A percentile compares a stretch with the other conserved stretches of the same genome.
Conservation (phyloP, 2,797 vertebrate species). For the Bradypus variegatus region DNA sequence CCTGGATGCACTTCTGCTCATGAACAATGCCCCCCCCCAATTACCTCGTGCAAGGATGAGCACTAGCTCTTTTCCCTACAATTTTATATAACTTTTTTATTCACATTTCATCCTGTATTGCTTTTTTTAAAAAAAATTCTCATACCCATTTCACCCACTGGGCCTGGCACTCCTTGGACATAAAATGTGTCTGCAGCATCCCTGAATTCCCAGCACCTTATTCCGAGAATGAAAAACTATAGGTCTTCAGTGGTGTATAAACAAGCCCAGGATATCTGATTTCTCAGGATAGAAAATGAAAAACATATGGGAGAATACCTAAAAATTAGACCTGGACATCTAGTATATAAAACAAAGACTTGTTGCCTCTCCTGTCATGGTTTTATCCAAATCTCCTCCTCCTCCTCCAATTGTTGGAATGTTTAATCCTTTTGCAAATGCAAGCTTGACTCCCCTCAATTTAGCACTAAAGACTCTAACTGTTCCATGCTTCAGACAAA, state of each 20-base stretch:
- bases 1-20: neutral
- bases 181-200: neutral
- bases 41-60: too few species aligned
- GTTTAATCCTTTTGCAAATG: neutral
- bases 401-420: accelerated
- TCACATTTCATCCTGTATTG: neutral
- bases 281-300: neutral
- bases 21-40: too few species aligned
- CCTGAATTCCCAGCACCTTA: neutral
- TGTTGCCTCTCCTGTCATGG: neutral
- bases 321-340: too few species aligned
- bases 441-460: neutral
- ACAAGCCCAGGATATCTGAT: neutral
- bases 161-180: neutral
- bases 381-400: neutral
- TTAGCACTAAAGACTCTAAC: neutral
- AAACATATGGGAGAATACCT: neutral
- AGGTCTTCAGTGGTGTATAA: neutral
- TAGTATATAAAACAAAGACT: neutral
- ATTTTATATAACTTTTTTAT: neutral
- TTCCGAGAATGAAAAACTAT: neutral
- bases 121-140: neutral
- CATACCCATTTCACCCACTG: neutral
- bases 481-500: neutral
- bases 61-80: neutral